Conservation (phyloP, 2,888 invertebrate species). For the Caenorhabditis auriculariae region DNA sequence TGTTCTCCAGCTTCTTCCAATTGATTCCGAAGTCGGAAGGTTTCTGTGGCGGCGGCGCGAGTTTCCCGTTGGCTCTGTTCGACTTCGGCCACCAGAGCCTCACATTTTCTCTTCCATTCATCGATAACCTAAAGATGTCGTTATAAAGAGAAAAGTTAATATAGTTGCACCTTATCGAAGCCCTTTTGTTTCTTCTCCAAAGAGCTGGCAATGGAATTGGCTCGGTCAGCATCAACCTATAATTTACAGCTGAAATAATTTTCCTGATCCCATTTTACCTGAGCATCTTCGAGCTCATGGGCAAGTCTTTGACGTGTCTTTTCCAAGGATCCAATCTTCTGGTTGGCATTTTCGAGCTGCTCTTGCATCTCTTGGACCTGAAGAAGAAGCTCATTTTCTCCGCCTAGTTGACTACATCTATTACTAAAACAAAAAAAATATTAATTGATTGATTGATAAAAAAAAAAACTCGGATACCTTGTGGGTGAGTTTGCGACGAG, state of each 20-base stretch:
- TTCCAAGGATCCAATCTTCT: conserved; percentile 67
- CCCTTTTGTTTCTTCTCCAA: conserved; percentile 99
- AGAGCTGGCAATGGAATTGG: conserved; percentile 85
- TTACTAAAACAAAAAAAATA: too few relatives aligned
- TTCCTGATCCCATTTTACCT: too few relatives aligned
- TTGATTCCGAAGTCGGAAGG: conserved; percentile 75
- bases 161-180: conserved; percentile 80
- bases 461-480: too few relatives aligned
- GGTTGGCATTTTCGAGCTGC: conserved; percentile 57
- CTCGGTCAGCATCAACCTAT: conserved; percentile 93
- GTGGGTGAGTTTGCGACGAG: conserved; percentile 72
- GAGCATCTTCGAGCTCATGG: conserved; percentile 91
- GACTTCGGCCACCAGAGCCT: conserved; percentile 79
- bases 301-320: conserved; percentile 55
- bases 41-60: conserved; percentile 97
- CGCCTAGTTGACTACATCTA: background rate
- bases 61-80: conserved; percentile 94
- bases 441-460: too few relatives aligned
- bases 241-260: too few relatives aligned
- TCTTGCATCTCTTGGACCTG: conserved; percentile 61
- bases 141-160: conserved; percentile 71
- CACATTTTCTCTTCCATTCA: conserved; percentile 61
- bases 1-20: conserved; percentile 91
- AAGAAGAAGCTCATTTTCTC: background rate
- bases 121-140: conserved; percentile 35